phyloP scores from a whole-genome alignment of 1,140 invertebrate genomes.

The Chironomus striatipennis region DNA sequence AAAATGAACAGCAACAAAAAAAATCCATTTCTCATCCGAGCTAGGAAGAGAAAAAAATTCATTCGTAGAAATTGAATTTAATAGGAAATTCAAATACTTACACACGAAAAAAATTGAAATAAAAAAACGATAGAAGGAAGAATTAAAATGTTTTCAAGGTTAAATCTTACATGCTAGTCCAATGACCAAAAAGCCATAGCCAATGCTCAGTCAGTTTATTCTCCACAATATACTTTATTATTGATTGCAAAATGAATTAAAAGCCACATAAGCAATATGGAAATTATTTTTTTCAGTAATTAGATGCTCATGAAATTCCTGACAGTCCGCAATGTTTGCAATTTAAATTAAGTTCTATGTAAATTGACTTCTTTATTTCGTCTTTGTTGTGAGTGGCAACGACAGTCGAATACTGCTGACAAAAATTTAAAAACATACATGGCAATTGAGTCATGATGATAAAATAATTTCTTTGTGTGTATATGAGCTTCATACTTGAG shows the following conservation, averaged over 20 bases:
- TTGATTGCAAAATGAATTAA: constrained; percentile 9
- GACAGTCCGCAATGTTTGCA: constrained; percentile 5
- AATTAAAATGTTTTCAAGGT: background rate
- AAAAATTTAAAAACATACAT: background rate
- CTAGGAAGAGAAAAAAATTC: background rate
- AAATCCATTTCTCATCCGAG: too few species aligned
- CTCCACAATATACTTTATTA: background rate
- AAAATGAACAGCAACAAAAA: too few species aligned
- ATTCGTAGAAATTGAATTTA: constrained; percentile 16
- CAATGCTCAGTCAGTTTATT: background rate
- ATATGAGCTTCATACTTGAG: background rate
- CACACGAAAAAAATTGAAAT: background rate
- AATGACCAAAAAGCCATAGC: background rate
- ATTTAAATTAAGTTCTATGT: constrained; percentile 15
- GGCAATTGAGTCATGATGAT: constrained; percentile 1
- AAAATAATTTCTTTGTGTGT: background rate
- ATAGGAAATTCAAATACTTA: constrained; percentile 23
- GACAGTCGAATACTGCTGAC: background rate
- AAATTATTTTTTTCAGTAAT: background rate
- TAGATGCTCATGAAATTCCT: constrained; percentile 10
- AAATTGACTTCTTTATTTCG: background rate
- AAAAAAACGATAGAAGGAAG: constrained; percentile 6
- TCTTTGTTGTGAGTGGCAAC: background rate
- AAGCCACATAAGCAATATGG: background rate
- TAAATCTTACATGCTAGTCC: constrained; percentile 10